Evolutionary conservation across 1,140 invertebrate genomes (phyloP).

Genomic region (Halesus radiatus): DNA sequence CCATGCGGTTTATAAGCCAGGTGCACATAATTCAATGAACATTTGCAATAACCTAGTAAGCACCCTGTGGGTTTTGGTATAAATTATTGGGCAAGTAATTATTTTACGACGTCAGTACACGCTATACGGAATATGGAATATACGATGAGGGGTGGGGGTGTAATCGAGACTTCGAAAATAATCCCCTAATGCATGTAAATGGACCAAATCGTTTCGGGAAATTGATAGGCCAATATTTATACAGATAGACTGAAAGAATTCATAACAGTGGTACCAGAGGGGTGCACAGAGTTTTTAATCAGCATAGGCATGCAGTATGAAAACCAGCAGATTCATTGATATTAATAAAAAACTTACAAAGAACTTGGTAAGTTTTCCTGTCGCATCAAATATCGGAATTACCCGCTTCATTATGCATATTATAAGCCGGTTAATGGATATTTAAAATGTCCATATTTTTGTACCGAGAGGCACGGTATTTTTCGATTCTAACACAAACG

Average conservation of each 20-base stretch:
- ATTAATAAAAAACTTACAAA: too few species aligned
- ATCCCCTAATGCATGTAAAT: slow-evolving; percentile 30
- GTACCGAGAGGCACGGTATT: too few species aligned
- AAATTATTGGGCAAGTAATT: slow-evolving; percentile 26
- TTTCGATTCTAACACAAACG: too few species aligned
- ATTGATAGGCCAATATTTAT: background rate
- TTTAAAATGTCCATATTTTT: too few species aligned
- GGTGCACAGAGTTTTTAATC: too few species aligned
- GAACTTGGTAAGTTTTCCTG: too few species aligned
- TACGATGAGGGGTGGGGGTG: background rate
- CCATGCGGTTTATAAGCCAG: background rate
- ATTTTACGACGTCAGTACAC: slow-evolving; percentile 15
- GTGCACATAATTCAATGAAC: slow-evolving; percentile 26
- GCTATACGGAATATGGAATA: background rate
- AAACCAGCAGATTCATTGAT: too few species aligned
- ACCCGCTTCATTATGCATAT: too few species aligned
- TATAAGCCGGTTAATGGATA: too few species aligned
- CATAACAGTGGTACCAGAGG: too few species aligned
- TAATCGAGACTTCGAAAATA: slow-evolving; percentile 32
- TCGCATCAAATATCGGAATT: too few species aligned
- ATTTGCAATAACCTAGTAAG: slow-evolving; percentile 11
- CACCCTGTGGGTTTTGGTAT: slow-evolving; percentile 7
- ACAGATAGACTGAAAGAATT: background rate
- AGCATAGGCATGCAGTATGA: too few species aligned
- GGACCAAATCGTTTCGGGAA: background rate